Evolutionary conservation across 1,140 invertebrate genomes (phyloP), one percentile per base, ranked within the genome.

Genomic region (Sycophila sp.): DNA sequence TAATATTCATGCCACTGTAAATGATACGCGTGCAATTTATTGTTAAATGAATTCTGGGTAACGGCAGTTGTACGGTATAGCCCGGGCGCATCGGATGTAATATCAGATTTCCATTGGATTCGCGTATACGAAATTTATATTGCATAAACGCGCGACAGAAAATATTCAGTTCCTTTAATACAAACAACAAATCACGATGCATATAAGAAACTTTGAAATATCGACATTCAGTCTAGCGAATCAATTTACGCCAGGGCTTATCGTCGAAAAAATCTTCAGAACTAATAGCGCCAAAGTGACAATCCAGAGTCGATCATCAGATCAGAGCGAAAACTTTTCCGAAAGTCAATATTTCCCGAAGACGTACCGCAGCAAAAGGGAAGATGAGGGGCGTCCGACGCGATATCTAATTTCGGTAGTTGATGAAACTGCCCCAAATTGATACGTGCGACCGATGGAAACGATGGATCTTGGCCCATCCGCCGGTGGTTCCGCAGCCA

Each of bases 381-480:
- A 40, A 40, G 38, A 40, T n/a, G 38, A n/a, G n/a, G 38, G 13
- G 38, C 38, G 38, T 15, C n/a, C n/a, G n/a, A n/a, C 28, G 40
- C 4, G 28, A 65, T 19, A 65, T 65, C 49, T 40, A 67, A 67
- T 67, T 67, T 42, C 53, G 2, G 10, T 15, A 45, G 36, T 32
- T 47, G 65, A 68, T 49, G 65, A 59, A 68, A 66, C 47, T 56
- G 28, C 24, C n/a, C 30, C 24, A 60, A 51, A 45, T 67, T 34
- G 55, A 19, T 58, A 67, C 53, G 53, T 67, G 65, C 53, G 65
- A 19, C 30, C 19, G 40, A 24, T 58, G 2, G 53, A 58, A 49
- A 34, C 38, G 28, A 42, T 24, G 19, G 22, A 28, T 53, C 10
- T n/a, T 22, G 4, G n/a, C n/a, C n/a, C n/a, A n/a, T n/a, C n/a